A percentile compares a stretch with the other conserved stretches of the same genome.
Evolutionary conservation across 92 coral and sea anemone species (phyloP).

Genomic region (Palythoa grandiflora): DNA sequence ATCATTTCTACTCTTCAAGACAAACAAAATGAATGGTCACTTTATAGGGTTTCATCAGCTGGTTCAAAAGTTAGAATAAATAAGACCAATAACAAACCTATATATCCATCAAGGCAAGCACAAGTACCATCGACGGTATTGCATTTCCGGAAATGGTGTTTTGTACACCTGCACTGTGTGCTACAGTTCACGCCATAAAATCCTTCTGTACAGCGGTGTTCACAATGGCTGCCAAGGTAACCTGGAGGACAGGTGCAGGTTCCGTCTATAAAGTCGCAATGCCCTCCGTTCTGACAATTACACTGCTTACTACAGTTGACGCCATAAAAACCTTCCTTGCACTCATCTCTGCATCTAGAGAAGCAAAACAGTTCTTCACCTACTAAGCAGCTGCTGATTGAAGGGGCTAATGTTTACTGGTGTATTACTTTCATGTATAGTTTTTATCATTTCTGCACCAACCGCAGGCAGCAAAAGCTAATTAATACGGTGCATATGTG

Average conservation of each 20-base stretch:
- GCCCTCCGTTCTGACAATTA: constrained; percentile 76
- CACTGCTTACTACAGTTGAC: constrained; percentile 75
- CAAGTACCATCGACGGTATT: constrained; percentile 77
- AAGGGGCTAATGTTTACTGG: background rate
- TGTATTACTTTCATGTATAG: too few relatives aligned
- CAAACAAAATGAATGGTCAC: too few relatives aligned
- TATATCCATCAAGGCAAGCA: constrained; percentile 68
- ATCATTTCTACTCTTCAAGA: too few relatives aligned
- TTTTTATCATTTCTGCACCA: too few relatives aligned
- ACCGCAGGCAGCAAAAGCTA: too few relatives aligned
- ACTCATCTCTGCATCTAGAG: constrained; percentile 84
- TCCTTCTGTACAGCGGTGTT: constrained; percentile 75
- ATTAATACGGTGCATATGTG: too few relatives aligned
- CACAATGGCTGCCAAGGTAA: constrained; percentile 79
- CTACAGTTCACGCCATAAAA: constrained; percentile 86
- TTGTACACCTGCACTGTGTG: constrained; percentile 74
- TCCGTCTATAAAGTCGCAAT: constrained; percentile 78
- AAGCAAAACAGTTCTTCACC: background rate
- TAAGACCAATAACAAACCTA: background rate
- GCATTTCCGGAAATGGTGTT: constrained; percentile 64
- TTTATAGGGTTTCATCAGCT: too few relatives aligned
- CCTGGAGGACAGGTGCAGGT: constrained; percentile 88
- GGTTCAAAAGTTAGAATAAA: too few relatives aligned
- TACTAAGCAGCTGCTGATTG: background rate
- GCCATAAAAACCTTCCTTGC: constrained; percentile 80